phyloP scores from a whole-genome alignment of 2,113 vertebrate species.

The Peucedramus taeniatus region DNA sequence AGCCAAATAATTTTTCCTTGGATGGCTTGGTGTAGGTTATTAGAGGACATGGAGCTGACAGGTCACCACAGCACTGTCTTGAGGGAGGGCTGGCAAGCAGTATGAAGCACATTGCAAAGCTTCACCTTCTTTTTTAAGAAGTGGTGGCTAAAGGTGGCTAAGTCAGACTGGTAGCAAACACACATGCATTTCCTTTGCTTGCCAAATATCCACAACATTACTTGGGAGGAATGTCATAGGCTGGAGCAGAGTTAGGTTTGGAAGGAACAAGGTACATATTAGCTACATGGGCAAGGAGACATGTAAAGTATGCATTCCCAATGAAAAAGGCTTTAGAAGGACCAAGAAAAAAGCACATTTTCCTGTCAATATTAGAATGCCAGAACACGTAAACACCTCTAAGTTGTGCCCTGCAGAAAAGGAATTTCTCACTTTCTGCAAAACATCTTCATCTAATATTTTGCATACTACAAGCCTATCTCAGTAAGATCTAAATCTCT shows the following conservation, averaged over 20 bases:
- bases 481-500: not conserved
- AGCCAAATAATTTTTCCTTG: not conserved
- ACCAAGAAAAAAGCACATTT: not conserved
- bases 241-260: not conserved
- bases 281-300: not conserved
- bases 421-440: not conserved
- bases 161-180: not conserved
- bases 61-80: not conserved
- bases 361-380: not conserved
- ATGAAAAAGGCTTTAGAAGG: not conserved
- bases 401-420: not conserved
- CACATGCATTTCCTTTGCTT: not conserved
- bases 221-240: not conserved
- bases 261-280: not conserved
- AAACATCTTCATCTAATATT: not conserved
- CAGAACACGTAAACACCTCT: not conserved
- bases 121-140: not conserved
- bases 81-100: not conserved
- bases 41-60: not conserved
- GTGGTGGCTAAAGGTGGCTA: not conserved
- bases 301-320: not conserved
- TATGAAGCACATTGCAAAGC: not conserved
- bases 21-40: not conserved
- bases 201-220: not conserved
- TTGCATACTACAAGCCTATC: not conserved